Evolutionary conservation across 2,797 vertebrate genomes (phyloP).

Genomic region (Clamator glandarius): DNA sequence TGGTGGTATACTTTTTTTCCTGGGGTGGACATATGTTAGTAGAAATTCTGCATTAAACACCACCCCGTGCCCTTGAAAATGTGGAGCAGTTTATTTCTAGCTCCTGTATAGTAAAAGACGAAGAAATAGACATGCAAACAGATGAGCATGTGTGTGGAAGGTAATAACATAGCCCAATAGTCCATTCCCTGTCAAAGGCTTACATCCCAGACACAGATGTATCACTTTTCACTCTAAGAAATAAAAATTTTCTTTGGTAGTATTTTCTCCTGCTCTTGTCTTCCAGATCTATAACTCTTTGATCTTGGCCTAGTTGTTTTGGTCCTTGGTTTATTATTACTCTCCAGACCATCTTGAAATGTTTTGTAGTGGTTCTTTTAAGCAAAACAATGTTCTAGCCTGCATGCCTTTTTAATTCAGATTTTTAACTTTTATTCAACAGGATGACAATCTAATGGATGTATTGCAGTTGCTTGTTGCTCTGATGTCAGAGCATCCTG

Average conservation of each 20-base stretch:
- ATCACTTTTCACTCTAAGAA: not conserved
- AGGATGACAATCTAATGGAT: slow-evolving; percentile 99
- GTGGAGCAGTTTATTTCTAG: not conserved
- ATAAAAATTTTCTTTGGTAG: not conserved
- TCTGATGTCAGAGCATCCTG: slow-evolving; percentile 96
- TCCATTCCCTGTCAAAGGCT: not conserved
- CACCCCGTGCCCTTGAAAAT: not conserved
- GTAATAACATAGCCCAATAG: not conserved
- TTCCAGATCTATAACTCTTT: not conserved
- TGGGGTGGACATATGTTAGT: not conserved
- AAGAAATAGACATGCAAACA: not conserved
- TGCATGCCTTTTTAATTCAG: not conserved
- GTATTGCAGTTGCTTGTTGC: slow-evolving; percentile 97
- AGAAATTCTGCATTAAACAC: not conserved
- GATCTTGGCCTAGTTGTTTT: not conserved
- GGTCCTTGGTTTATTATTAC: not conserved
- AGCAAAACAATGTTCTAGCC: not conserved
- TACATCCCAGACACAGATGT: not conserved
- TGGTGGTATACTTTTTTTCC: not conserved
- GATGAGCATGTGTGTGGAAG: not conserved
- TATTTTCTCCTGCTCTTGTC: not conserved
- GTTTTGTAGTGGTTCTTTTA: not conserved
- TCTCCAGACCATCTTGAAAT: not conserved
- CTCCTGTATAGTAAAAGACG: not conserved
- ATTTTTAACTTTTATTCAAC: slow-evolving; percentile 34